Percentiles rank a stretch among this genome's conserved stretches.
Evolutionary conservation across 2,113 vertebrate species (phyloP).

Genomic region (Solenodon paradoxus): DNA sequence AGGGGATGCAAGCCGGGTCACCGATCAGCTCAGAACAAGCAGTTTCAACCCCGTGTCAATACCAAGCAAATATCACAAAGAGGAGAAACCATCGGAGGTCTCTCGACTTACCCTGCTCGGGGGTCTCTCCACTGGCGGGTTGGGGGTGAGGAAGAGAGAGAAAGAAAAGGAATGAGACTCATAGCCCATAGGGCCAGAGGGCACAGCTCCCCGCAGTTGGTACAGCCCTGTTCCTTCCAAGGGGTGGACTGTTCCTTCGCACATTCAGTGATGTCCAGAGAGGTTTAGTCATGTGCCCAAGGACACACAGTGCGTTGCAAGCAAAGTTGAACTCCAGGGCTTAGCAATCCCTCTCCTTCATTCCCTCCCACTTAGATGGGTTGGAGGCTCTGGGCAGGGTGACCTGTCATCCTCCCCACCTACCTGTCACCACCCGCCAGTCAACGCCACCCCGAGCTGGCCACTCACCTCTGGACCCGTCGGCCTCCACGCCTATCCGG

Average conservation of each 20-base stretch:
- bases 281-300: background rate
- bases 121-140: conserved; percentile 22
- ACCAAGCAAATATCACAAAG: background rate
- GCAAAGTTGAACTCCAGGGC: rapidly evolving
- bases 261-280: background rate
- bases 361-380: background rate
- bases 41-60: background rate
- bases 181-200: rapidly evolving
- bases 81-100: rapidly evolving
- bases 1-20: background rate
- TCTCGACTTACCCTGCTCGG: conserved; percentile 39
- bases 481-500: conserved; percentile 84
- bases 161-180: background rate
- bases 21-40: background rate
- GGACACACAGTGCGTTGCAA: background rate
- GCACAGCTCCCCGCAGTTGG: background rate
- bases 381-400: background rate
- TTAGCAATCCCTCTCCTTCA: rapidly evolving
- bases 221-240: background rate
- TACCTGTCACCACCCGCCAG: rapidly evolving
- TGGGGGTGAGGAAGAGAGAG: rapidly evolving
- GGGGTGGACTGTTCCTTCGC: background rate
- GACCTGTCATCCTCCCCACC: background rate
- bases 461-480: conserved; percentile 88
- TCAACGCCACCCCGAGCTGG: rapidly evolving